Conservation (phyloP, 2,797 vertebrate genomes). For the Rhabdomys pumilio region DNA sequence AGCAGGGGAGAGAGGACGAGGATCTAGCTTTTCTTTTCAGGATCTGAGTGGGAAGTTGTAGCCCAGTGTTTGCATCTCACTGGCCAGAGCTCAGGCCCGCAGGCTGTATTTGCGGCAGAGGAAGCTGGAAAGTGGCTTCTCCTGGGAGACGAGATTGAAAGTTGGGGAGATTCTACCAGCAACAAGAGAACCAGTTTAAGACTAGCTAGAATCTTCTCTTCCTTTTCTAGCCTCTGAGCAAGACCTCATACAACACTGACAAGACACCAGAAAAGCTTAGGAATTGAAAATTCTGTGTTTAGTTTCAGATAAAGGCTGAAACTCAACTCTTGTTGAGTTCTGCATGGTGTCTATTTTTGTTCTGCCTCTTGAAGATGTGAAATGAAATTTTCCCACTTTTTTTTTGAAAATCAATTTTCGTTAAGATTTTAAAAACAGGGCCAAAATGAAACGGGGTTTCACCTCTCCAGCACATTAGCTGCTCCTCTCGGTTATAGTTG, state of each 20-base stretch:
- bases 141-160: not conserved
- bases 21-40: not conserved
- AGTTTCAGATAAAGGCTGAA: not conserved
- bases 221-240: not conserved
- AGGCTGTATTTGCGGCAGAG: not conserved
- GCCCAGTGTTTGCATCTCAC: not conserved
- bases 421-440: slow-evolving; percentile 31
- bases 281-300: not conserved
- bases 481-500: not conserved
- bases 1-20: not conserved
- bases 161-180: not conserved
- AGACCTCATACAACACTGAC: slow-evolving; percentile 13
- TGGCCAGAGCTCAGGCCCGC: not conserved
- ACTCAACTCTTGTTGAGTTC: not conserved
- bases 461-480: not conserved
- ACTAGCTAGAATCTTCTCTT: not conserved
- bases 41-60: not conserved
- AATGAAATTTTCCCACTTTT: not conserved
- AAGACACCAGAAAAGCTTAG: not conserved
- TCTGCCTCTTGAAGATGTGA: not conserved
- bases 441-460: not conserved
- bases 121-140: not conserved
- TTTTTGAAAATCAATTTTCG: not conserved
- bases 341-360: not conserved
- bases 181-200: not conserved